Base-by-base conservation (phyloP, 2,888 invertebrate genomes). In the Acleris sparsana region DNA sequence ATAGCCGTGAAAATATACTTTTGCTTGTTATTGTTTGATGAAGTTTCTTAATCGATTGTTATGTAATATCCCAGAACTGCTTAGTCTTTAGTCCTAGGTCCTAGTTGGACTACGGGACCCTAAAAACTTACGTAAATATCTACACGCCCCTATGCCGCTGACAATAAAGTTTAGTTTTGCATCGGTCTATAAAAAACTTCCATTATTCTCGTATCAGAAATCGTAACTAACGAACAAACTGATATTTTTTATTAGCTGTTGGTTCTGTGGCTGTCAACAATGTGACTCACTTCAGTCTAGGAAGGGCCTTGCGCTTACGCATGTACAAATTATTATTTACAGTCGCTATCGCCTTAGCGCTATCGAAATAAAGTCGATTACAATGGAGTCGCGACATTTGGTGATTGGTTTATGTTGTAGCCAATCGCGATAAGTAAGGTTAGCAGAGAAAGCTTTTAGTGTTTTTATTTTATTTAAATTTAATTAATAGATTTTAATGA, bases 251-350 rank as follows among this genome's bases (percentile, higher is more conserved):
- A 65, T 53, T 57, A 22, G 20, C 39, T 33, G 55, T 13, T 22
- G 25, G 22, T 46, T 66, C 46, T 52, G 33, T 46, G 25, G 61
- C 61, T 62, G 57, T 53, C 52, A 53, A 59, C 61, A 62, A 52
- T 55, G 66, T 76, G 75, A 75, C 48, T 78, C 77, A 78, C 53
- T n/a, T 48, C 56, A 46, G 68, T 62, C 64, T 68, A 68, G 68
- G 68, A 68, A 46, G 58, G 64, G 76, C 82, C 83, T 70, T 70
- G 70, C 65, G 59, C 56, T 33, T 16, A 61, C 66, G 61, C 46
- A 49, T 44, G 51, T 53, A 43, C 16, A 53, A 56, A 22, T 4
- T 9, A 29, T 51, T 20, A 13, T 17, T 2, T 25, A 53, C 62
- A 17, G 49, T 13, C 56, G 17, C 13, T 9, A 16, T 51, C 17